phyloP scores from a whole-genome alignment of 2,888 invertebrate species.

The Agrotis ipsilon region DNA sequence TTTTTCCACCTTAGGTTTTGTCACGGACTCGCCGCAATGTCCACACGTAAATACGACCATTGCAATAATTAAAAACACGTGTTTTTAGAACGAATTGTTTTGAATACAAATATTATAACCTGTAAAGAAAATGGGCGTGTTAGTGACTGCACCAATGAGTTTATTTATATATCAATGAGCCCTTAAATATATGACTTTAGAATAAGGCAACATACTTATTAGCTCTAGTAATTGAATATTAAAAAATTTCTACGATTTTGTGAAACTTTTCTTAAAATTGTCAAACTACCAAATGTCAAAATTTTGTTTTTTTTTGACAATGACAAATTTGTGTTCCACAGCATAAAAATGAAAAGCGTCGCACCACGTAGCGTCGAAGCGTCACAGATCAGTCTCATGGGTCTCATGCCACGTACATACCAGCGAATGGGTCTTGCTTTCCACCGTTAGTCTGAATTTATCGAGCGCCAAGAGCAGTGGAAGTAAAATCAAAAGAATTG shows the following conservation, averaged over 20 bases:
- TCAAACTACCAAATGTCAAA: conserved; percentile 56
- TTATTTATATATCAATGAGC: not conserved
- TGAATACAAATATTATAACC: conserved; percentile 71
- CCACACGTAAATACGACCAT: conserved; percentile 99
- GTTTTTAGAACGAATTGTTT: conserved; percentile 62
- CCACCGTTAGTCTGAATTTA: too few species aligned
- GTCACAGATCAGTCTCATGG: too few species aligned
- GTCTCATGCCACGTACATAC: too few species aligned
- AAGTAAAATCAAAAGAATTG: too few species aligned
- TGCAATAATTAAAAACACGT: conserved; percentile 60
- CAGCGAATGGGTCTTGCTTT: too few species aligned
- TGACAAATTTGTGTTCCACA: not conserved
- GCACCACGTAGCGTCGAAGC: too few species aligned
- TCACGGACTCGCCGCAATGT: conserved; percentile 97
- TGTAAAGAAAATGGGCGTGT: conserved; percentile 57
- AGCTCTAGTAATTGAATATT: conserved; percentile 33
- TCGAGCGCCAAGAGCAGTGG: too few species aligned
- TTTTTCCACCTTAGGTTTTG: conserved; percentile 97
- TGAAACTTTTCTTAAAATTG: conserved; percentile 60
- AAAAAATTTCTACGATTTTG: conserved; percentile 50
- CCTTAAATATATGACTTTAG: not conserved
- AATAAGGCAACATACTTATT: conserved; percentile 35
- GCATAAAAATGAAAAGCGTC: not conserved
- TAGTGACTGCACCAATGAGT: not conserved
- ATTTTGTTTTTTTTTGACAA: not conserved